phyloP scores from a whole-genome alignment of 2,113 vertebrate species.

The Tragelaphus buxtoni region DNA sequence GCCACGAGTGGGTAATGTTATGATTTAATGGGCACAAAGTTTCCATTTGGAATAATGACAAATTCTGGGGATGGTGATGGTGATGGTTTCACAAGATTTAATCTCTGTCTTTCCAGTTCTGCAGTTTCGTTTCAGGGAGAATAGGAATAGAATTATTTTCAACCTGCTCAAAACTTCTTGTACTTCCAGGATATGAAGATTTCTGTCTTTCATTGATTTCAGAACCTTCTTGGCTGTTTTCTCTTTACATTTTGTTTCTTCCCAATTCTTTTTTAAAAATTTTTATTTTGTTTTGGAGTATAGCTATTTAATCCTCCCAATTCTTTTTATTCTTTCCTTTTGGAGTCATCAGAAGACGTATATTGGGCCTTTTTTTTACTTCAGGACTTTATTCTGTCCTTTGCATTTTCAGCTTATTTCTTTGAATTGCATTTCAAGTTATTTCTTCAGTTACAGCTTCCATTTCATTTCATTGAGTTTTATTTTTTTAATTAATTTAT shows the following conservation, averaged over 20 bases:
- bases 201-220: neutral
- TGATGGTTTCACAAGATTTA: neutral
- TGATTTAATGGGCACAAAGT: neutral
- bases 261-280: neutral
- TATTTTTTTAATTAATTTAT: neutral
- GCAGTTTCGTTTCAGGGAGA: neutral
- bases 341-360: neutral
- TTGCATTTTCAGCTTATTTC: neutral
- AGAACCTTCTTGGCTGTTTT: neutral
- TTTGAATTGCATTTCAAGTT: neutral
- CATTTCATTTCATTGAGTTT: neutral
- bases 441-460: neutral
- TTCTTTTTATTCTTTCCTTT: neutral
- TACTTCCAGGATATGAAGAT: neutral
- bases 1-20: neutral
- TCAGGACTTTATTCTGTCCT: neutral
- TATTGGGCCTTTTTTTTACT: neutral
- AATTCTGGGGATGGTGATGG: neutral
- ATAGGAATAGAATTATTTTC: neutral
- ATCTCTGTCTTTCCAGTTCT: neutral
- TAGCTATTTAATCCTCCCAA: neutral
- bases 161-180: neutral
- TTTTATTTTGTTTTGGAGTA: neutral
- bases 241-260: neutral
- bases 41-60: neutral